Percentiles rank a stretch among this genome's conserved stretches.
Conservation (phyloP, 2,888 invertebrate species). For the Cremastinae sp. region DNA sequence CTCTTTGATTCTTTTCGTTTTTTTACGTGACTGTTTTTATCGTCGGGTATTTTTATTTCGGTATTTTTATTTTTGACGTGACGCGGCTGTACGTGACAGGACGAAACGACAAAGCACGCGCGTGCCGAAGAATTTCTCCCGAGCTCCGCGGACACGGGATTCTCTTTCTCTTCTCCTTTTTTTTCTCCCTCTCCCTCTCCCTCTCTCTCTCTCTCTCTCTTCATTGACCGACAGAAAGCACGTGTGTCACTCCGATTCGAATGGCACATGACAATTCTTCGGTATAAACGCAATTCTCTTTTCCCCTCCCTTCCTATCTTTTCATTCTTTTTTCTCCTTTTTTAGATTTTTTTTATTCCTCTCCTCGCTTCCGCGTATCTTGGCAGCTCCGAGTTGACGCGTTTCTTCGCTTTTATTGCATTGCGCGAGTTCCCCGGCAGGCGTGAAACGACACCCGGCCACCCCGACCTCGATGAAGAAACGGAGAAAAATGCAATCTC, state of each 20-base stretch:
- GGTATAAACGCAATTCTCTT: slow-evolving; percentile 43
- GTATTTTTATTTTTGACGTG: slow-evolving; percentile 6
- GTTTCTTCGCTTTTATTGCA: slow-evolving; percentile 54
- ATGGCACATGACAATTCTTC: slow-evolving; percentile 47
- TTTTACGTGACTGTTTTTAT: neutral
- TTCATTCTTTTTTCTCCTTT: neutral
- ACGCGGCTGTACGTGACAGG: slow-evolving; percentile 39
- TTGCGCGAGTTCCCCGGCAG: slow-evolving; percentile 49
- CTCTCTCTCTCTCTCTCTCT: slow-evolving; percentile 21
- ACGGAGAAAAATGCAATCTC: slow-evolving; percentile 38
- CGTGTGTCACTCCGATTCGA: slow-evolving; percentile 53
- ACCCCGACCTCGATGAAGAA: slow-evolving; percentile 18
- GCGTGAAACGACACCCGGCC: slow-evolving; percentile 36
- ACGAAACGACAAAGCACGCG: slow-evolving; percentile 57
- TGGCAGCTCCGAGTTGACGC: slow-evolving; percentile 22
- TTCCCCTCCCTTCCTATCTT: slow-evolving; percentile 13
- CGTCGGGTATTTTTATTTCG: neutral
- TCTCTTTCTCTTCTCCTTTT: slow-evolving; percentile 12
- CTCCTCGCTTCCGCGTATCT: slow-evolving; percentile 29
- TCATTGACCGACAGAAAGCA: slow-evolving; percentile 48
- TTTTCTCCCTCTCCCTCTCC: slow-evolving; percentile 11
- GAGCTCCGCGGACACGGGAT: slow-evolving; percentile 30
- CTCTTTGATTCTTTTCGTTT: slow-evolving; percentile 3
- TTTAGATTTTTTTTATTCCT: slow-evolving; percentile 12
- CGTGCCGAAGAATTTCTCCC: slow-evolving; percentile 56